Evolutionary conservation across 2,797 vertebrate genomes (phyloP).

Genomic region (Perodicticus potto): DNA sequence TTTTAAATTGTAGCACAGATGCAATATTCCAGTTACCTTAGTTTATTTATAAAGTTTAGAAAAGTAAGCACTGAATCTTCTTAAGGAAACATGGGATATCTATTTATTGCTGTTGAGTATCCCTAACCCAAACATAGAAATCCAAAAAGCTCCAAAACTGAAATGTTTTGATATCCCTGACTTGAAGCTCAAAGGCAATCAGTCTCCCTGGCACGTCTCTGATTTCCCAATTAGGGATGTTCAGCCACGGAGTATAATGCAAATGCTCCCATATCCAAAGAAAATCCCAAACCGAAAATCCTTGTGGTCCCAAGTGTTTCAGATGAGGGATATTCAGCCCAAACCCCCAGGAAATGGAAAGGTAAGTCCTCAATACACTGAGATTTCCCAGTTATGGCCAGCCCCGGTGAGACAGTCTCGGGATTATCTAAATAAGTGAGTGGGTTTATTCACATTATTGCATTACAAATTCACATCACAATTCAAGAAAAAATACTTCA

Average conservation of each 20-base stretch:
- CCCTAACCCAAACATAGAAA: not conserved
- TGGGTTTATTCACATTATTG: not conserved
- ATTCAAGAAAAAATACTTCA: conserved; percentile 19
- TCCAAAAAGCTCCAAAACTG: not conserved
- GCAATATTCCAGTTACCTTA: not conserved
- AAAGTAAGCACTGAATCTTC: conserved; percentile 1
- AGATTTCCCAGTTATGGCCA: not conserved
- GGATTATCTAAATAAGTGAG: not conserved
- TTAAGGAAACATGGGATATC: not conserved
- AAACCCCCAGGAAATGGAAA: not conserved
- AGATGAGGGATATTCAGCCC: not conserved
- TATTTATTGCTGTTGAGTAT: not conserved
- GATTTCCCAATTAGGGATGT: not conserved
- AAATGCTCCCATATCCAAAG: not conserved
- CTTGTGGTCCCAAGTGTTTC: not conserved
- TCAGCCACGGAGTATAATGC: not conserved
- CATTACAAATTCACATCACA: not conserved
- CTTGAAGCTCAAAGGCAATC: not conserved
- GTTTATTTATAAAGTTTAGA: not conserved
- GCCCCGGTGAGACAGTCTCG: not conserved
- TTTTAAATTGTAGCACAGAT: not conserved
- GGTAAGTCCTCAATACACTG: not conserved
- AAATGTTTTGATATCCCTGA: not conserved
- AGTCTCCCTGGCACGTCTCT: not conserved
- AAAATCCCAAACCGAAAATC: not conserved